Base-by-base conservation (phyloP, 2,113 vertebrate genomes). In the Carlito syrichta region DNA sequence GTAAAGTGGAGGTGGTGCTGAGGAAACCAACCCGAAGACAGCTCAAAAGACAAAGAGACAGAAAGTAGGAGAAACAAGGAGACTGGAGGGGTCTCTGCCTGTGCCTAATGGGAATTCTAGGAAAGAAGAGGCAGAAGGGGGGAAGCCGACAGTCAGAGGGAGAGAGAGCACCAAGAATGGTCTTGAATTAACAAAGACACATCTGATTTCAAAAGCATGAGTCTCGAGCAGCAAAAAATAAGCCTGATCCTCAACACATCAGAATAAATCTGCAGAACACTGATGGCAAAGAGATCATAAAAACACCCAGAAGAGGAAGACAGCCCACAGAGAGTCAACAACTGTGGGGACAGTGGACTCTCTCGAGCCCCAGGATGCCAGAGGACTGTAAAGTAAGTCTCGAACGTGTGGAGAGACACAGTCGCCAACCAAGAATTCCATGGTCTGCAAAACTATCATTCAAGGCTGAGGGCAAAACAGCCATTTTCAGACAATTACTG, bases 231-330 rank as follows among this genome's bases (percentile, higher is more conserved):
- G 35, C 35, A n/a, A 2, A 10, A 32, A 23, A 0, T 6, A 3
- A 0, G 1, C 3, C 54, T 4, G 1, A 4, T 22, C 56, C 66
- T 27, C 1, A 0, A 16, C 6, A 5, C 58, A 0, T 4, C 13
- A 32, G 17, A 63, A 56, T 23, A 8, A 78, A 38, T 17, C 27
- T 5, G n/a, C 60, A 17, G 48, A 25, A 56, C 27, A 3, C 16
- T 6, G 9, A 40, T 40, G 8, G 12, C 63, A 76, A 27, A 23
- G n/a, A 38, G 58, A 7, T 2, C 16, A 12, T 0, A 10, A 52
- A 58, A 45, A 16, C 25, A 52, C 38, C 62, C 43, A 9, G 54
- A 23, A 43, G 27, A 16, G 5, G 50, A 56, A 35, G 40, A 27
- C 12, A 19, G 38, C 45, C 62, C 13, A 4, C 32, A 9, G 20